Evolutionary conservation across 37 sponge, comb jelly and placozoan genomes (phyloP).

Genomic region (Mnemiopsis leidyi): DNA sequence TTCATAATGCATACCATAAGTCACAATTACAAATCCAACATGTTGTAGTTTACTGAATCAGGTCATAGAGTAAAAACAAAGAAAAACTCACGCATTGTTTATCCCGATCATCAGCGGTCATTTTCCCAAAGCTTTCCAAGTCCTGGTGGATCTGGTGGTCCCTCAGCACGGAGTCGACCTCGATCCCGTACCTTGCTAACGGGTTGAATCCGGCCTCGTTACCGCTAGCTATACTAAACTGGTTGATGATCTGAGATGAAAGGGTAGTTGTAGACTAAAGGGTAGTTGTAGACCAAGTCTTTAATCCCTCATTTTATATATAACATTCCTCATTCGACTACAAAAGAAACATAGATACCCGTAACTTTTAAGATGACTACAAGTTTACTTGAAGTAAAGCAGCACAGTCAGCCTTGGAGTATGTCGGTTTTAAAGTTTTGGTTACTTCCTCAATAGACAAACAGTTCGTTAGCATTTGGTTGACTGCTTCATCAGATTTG

Average conservation of each 20-base stretch:
- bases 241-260: not conserved
- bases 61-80: no score
- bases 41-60: no score
- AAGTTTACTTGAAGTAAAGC: not conserved
- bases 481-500: not conserved
- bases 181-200: constrained; percentile 15
- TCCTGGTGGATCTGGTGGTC: constrained; percentile 41
- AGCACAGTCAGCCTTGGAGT: constrained; percentile 2
- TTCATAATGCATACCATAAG: no score
- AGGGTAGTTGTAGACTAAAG: no score
- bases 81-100: not conserved
- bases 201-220: constrained; percentile 44
- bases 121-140: not conserved
- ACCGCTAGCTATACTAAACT: not conserved
- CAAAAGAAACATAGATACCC: no score
- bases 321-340: no score
- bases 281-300: no score
- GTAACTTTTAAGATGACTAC: no score
- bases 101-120: not conserved
- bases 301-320: no score
- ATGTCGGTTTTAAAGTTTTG: not conserved
- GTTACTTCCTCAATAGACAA: not conserved
- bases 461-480: constrained; percentile 18
- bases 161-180: not conserved
- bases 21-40: no score